Evolutionary conservation across 92 coral and sea anemone species (phyloP).

Genomic region (Muricea muricata): DNA sequence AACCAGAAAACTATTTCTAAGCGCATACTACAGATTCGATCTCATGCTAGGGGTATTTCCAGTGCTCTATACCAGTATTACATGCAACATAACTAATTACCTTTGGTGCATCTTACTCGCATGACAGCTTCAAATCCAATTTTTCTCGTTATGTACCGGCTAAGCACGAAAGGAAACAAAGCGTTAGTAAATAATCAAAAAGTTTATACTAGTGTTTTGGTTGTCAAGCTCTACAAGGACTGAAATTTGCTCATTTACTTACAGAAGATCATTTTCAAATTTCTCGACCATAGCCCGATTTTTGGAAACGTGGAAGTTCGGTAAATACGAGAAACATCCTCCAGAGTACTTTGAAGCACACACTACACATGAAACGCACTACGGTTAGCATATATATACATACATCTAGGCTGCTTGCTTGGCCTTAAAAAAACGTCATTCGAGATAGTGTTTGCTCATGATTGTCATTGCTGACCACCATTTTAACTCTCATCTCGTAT

Average conservation of each 20-base stretch:
- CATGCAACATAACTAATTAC: slow-evolving; percentile 33
- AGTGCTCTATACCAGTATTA: background rate
- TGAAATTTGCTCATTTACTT: slow-evolving; percentile 36
- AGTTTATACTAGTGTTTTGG: background rate
- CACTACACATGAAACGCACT: slow-evolving; percentile 63
- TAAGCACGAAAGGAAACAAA: slow-evolving; percentile 28
- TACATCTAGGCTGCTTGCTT: background rate
- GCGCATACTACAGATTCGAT: no score
- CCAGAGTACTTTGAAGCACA: slow-evolving; percentile 99
- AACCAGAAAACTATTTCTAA: no score
- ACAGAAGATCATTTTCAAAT: slow-evolving; percentile 91
- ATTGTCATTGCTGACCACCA: no score
- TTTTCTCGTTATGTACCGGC: slow-evolving; percentile 95
- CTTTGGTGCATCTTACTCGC: slow-evolving; percentile 98
- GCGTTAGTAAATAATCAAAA: background rate
- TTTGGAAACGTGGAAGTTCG: slow-evolving; percentile 83
- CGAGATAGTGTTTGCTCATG: no score
- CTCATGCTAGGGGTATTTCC: background rate
- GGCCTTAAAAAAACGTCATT: no score
- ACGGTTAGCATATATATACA: no score
- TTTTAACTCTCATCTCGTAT: no score
- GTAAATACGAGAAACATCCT: slow-evolving; percentile 86
- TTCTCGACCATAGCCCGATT: slow-evolving; percentile 85
- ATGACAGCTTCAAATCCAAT: slow-evolving; percentile 99
- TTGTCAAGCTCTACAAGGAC: background rate